Conservation (phyloP, 2,797 vertebrate genomes). For the Myotis vivesi region DNA sequence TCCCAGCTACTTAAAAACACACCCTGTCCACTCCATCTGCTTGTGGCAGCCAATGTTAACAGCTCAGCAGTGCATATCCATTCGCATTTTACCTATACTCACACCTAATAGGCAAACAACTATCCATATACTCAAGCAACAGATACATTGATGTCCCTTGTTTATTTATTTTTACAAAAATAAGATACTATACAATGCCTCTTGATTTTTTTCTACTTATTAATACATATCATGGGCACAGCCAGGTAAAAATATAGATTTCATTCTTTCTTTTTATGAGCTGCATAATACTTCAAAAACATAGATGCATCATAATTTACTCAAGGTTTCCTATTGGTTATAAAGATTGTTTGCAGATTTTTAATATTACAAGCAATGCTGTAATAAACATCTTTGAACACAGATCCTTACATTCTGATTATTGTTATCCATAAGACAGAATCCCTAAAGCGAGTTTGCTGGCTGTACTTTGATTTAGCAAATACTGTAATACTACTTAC, state of each 20-base stretch:
- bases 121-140: not conserved
- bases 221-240: not conserved
- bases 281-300: not conserved
- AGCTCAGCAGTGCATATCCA: not conserved
- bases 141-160: not conserved
- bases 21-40: not conserved
- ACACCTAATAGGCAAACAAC: not conserved
- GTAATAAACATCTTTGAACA: slow-evolving; percentile 6
- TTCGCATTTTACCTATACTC: not conserved
- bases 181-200: not conserved
- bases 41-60: not conserved
- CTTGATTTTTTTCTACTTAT: not conserved
- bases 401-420: not conserved
- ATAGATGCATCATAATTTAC: not conserved
- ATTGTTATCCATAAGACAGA: not conserved
- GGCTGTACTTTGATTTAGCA: not conserved
- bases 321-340: not conserved
- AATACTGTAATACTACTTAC: not conserved
- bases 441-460: not conserved
- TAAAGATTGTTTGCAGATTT: not conserved
- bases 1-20: not conserved
- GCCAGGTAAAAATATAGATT: not conserved
- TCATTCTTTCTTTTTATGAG: slow-evolving; percentile 15
- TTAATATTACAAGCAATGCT: not conserved
- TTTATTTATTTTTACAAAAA: slow-evolving; percentile 18